Percentiles rank a stretch among this genome's conserved stretches.
Conservation (phyloP, 2,113 vertebrate species). For the Callopanchax toddi region DNA sequence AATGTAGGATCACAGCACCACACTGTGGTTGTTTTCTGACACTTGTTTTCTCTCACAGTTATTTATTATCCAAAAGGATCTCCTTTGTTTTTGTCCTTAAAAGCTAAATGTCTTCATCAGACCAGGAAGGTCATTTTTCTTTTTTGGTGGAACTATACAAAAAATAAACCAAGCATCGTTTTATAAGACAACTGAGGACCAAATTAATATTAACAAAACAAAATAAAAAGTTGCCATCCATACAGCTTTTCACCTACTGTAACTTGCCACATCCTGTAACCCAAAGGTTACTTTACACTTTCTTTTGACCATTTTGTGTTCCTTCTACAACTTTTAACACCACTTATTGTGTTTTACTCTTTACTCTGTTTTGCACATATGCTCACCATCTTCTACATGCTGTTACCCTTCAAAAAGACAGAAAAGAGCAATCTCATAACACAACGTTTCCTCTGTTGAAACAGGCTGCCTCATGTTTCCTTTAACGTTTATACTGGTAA, state of each 20-base stretch:
- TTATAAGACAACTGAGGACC: slow-evolving; percentile 2
- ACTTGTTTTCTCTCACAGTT: too few species aligned
- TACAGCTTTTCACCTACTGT: slow-evolving; percentile 53
- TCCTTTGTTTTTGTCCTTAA: slow-evolving; percentile 15
- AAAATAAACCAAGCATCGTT: background rate
- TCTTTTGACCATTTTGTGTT: slow-evolving; percentile 6
- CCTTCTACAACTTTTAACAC: background rate
- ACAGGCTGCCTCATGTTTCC: slow-evolving; percentile 6
- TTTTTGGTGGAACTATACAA: slow-evolving; percentile 21
- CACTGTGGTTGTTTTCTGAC: too few species aligned
- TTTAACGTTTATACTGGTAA: background rate
- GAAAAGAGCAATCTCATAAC: slow-evolving; percentile 23
- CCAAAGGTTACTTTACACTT: slow-evolving; percentile 53
- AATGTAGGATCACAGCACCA: slow-evolving; percentile 51
- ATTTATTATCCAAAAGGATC: too few species aligned
- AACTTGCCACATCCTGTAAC: slow-evolving; percentile 51
- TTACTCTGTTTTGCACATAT: slow-evolving; percentile 68
- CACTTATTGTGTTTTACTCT: slow-evolving; percentile 51
- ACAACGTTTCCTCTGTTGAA: slow-evolving; percentile 26
- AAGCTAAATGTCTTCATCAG: slow-evolving; percentile 23
- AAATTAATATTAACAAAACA: slow-evolving; percentile 58
- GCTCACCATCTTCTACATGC: slow-evolving; percentile 68
- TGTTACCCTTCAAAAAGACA: slow-evolving; percentile 29
- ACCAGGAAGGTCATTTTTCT: slow-evolving; percentile 17
- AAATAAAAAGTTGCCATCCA: slow-evolving; percentile 68